Evolutionary conservation across 2,797 vertebrate species (phyloP), one percentile per base, ranked within the genome.

Genomic region (Coreius guichenoti): DNA sequence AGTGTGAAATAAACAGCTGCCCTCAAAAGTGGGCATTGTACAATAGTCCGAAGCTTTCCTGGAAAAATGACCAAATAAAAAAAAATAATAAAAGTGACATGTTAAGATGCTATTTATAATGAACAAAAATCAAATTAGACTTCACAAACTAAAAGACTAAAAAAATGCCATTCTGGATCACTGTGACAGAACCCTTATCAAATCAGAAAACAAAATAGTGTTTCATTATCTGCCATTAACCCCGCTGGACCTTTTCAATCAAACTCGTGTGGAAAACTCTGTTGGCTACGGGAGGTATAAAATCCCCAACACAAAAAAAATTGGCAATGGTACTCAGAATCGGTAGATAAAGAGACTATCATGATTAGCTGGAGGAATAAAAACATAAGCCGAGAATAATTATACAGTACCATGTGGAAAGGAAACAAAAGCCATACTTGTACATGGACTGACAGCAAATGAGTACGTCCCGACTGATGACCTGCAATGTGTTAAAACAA

Each of bases 151-250:
- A 77, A 74, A 31, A 21, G 26, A 81, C 54, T 68, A 87, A 79
- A 80, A 78, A 85, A 83, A 84, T 8, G 80, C 68, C 61, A 87
- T 81, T 76, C 39, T 45, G 68, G 83, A 85, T 72, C 72, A 84
- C 49, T 19, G 39, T 81, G 86, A 86, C 83, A 75, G 75, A 83
- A 77, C 72, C 83, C 75, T 58, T 23, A 83, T 90, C 88, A 93
- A 94, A 89, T 95, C 93, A 93, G 95, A 95, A 94, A 95, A 96
- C 92, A 95, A 96, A 95, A 96, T 94, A 96, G 95, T 96, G 96
- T 96, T 96, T 95, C 95, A 95, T 95, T 94, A 74, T 83, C 73
- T 86, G 79, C 68, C 83, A 58, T 82, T 72, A 63, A 87, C 65
- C 21, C 58, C 45, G n/a, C 58, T 43, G 45, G 82, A 74, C 58